Conservation (phyloP, 92 coral and sea anemone genomes). For the Porites rus region DNA sequence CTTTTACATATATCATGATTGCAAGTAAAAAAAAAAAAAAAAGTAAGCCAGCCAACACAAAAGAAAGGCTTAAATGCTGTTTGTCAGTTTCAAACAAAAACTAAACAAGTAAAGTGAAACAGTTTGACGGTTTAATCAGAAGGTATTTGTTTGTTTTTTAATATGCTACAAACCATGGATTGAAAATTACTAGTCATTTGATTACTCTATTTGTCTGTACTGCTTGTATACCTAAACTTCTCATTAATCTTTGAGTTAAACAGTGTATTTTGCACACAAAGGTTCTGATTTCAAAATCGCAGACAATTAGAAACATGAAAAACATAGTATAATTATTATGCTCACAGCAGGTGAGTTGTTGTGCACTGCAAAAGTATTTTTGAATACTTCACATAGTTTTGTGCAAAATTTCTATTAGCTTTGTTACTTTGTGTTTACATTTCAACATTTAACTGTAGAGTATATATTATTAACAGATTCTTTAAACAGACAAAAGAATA, state of each 20-base stretch:
- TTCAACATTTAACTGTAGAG: not conserved
- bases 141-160: not conserved
- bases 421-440: not conserved
- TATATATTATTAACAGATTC: no score
- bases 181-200: not conserved
- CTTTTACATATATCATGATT: not conserved
- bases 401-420: not conserved
- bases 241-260: not conserved
- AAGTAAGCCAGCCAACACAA: not conserved
- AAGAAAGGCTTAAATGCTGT: not conserved
- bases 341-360: constrained; percentile 18
- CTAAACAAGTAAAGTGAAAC: not conserved
- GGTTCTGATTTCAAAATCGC: not conserved
- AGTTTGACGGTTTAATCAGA: not conserved
- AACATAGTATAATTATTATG: not conserved
- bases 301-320: constrained; percentile 22
- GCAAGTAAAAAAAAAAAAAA: not conserved
- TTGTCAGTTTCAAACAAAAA: not conserved
- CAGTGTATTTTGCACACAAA: not conserved
- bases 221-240: constrained; percentile 8
- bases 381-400: not conserved
- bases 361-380: not conserved
- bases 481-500: no score
- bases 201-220: not conserved
- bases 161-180: not conserved